These are phyloP conservation scores for Carpatolechia fugitivella DNA, from an alignment of 2,888 invertebrate species.

Conservation along the genomic window DNA sequence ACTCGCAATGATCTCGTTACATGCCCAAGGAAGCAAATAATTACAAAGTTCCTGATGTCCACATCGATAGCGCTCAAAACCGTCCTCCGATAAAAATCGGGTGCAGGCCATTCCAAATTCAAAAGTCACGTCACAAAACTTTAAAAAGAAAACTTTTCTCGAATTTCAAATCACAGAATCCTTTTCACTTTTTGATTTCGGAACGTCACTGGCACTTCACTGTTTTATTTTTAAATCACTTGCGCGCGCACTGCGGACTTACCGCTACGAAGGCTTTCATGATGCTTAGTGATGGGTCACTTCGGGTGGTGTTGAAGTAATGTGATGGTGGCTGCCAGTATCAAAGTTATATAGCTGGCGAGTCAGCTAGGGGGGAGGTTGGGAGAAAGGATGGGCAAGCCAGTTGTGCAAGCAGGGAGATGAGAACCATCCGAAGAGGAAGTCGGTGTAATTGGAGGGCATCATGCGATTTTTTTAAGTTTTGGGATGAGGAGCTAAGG, in stretches of 20 bases:
- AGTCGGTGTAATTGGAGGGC: conserved; percentile 69
- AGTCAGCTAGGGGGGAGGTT: conserved; percentile 59
- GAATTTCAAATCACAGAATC: conserved; percentile 5
- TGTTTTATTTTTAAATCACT: conserved; percentile 39
- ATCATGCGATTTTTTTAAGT: conserved; percentile 51
- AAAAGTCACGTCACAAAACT: conserved; percentile 15
- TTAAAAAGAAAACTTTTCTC: conserved; percentile 4
- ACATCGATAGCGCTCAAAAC: conserved; percentile 14
- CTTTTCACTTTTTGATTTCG: conserved; percentile 53
- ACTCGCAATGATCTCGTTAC: not conserved
- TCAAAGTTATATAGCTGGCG: conserved; percentile 62
- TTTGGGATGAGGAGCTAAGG: conserved; percentile 34
- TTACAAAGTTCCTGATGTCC: not conserved
- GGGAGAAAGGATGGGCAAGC: conserved; percentile 67
- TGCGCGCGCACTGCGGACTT: conserved; percentile 58
- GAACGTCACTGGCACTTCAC: conserved; percentile 68
- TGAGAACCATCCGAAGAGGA: conserved; percentile 58
- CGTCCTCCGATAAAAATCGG: conserved; percentile 14
- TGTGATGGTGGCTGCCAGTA: conserved; percentile 60
- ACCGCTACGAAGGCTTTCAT: conserved; percentile 79
- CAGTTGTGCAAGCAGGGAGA: conserved; percentile 74
- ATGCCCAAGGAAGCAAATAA: not conserved
- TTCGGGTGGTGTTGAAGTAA: conserved; percentile 66
- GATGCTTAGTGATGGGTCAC: conserved; percentile 73
- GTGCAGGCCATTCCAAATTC: conserved; percentile 17